Conservation (phyloP, 1,140 invertebrate genomes). For the Bombyx mandarina region DNA sequence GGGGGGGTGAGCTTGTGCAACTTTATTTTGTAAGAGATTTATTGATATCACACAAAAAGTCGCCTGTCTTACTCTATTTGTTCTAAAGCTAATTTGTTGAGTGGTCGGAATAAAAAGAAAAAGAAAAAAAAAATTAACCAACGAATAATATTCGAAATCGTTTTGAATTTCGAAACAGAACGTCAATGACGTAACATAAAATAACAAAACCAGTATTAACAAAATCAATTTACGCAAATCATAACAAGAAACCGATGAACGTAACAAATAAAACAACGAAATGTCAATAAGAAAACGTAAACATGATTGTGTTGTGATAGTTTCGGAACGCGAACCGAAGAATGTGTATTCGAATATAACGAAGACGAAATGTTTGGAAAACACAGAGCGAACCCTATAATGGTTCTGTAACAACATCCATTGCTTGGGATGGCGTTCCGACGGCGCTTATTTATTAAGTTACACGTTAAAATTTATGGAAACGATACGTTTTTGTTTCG, state of each 20-base stretch:
- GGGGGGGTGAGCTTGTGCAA: background rate
- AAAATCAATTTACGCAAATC: no score
- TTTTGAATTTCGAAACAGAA: conserved; percentile 1
- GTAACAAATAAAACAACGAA: conserved; percentile 24
- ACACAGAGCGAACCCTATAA: conserved; percentile 49
- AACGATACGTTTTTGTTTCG: conserved; percentile 64
- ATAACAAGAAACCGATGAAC: conserved; percentile 39
- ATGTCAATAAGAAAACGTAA: conserved; percentile 38
- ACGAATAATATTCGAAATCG: conserved; percentile 2
- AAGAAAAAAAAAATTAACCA: conserved; percentile 19
- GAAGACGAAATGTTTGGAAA: conserved; percentile 57
- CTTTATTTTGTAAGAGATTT: conserved; percentile 18
- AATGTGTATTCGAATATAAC: conserved; percentile 36
- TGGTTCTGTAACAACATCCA: conserved; percentile 49
- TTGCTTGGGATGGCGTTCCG: conserved; percentile 37
- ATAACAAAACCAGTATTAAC: background rate
- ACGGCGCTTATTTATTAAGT: conserved; percentile 39
- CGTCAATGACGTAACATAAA: conserved; percentile 1
- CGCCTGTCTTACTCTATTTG: background rate
- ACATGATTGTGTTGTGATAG: conserved; percentile 66
- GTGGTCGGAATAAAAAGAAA: conserved; percentile 15
- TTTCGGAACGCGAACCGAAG: conserved; percentile 57
- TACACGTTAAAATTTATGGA: conserved; percentile 52
- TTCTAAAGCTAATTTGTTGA: background rate
- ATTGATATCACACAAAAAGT: conserved; percentile 9